phyloP scores from a whole-genome alignment of 2,797 vertebrate species.

The Microctenopoma steveboyesi region DNA sequence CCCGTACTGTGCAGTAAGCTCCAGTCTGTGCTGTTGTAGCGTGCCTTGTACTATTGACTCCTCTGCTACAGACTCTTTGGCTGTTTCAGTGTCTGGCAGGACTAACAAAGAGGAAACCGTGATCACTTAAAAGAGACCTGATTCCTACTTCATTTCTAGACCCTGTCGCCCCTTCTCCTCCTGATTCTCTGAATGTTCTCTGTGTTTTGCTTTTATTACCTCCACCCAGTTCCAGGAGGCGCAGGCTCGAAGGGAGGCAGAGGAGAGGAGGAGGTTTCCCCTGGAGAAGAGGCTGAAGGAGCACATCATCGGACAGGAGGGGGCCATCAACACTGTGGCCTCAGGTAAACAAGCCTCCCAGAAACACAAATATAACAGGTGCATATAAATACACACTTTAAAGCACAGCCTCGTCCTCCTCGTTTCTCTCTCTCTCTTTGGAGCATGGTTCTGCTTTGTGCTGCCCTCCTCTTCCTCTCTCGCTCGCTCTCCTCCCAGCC shows the following conservation, averaged over 20 bases:
- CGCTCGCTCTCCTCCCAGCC: slow-evolving; percentile 58
- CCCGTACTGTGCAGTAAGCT: too few species aligned
- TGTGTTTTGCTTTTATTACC: slow-evolving; percentile 43
- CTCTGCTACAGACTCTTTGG: background rate
- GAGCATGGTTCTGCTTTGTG: slow-evolving; percentile 8
- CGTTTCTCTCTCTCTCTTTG: slow-evolving; percentile 13
- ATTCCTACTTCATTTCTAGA: background rate
- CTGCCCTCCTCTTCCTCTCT: slow-evolving; percentile 25
- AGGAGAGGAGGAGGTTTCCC: slow-evolving; percentile 92
- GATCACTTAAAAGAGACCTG: background rate
- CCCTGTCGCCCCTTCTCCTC: slow-evolving; percentile 2
- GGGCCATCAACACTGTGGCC: slow-evolving; percentile 92
- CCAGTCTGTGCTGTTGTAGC: background rate
- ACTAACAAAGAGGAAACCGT: background rate
- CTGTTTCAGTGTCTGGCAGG: background rate
- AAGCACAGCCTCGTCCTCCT: background rate
- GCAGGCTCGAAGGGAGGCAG: slow-evolving; percentile 86
- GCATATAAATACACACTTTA: background rate
- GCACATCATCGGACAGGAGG: slow-evolving; percentile 96
- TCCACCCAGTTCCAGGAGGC: slow-evolving; percentile 89
- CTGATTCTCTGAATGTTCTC: slow-evolving; percentile 23
- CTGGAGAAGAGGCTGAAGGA: slow-evolving; percentile 93
- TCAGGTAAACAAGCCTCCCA: slow-evolving; percentile 82
- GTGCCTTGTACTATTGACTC: background rate
- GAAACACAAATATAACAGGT: background rate